phyloP scores from a whole-genome alignment of 1,140 invertebrate species.

The Melitaea cinxia region DNA sequence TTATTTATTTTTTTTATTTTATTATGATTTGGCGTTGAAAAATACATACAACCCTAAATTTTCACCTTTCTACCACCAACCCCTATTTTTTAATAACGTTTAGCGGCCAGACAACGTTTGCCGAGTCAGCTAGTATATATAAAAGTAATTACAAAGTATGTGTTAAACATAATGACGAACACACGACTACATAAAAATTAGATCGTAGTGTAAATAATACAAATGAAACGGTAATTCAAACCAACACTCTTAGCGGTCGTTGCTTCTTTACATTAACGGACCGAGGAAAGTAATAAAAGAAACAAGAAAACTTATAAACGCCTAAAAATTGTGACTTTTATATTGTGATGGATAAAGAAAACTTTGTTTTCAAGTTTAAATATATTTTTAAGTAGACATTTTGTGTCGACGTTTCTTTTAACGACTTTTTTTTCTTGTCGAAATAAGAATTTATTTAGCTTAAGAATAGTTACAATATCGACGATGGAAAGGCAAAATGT shows the following conservation, averaged over 20 bases:
- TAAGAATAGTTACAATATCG: too few relatives aligned
- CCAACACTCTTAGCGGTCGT: slow-evolving; percentile 8
- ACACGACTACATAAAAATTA: slow-evolving; percentile 1
- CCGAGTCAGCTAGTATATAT: too few relatives aligned
- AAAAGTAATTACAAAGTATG: not conserved
- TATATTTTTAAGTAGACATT: not conserved
- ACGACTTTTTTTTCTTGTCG: too few relatives aligned
- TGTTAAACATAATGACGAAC: not conserved
- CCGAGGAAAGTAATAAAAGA: not conserved
- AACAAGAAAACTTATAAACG: slow-evolving; percentile 7
- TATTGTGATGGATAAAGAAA: not conserved
- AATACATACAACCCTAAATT: too few relatives aligned
- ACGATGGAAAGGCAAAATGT: too few relatives aligned
- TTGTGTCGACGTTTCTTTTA: not conserved
- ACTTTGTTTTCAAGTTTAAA: not conserved
- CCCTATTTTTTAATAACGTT: too few relatives aligned
- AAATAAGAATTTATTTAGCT: too few relatives aligned
- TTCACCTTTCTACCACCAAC: too few relatives aligned
- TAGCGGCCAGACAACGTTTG: too few relatives aligned
- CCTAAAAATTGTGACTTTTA: slow-evolving; percentile 1
- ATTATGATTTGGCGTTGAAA: too few relatives aligned
- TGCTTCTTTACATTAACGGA: not conserved
- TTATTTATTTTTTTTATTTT: too few relatives aligned
- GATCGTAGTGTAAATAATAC: slow-evolving; percentile 12
- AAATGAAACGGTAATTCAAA: slow-evolving; percentile 22